Percentiles rank a stretch among this genome's conserved stretches.
Conservation (phyloP, 2,113 vertebrate genomes). For the Protomyctophum bolini region DNA sequence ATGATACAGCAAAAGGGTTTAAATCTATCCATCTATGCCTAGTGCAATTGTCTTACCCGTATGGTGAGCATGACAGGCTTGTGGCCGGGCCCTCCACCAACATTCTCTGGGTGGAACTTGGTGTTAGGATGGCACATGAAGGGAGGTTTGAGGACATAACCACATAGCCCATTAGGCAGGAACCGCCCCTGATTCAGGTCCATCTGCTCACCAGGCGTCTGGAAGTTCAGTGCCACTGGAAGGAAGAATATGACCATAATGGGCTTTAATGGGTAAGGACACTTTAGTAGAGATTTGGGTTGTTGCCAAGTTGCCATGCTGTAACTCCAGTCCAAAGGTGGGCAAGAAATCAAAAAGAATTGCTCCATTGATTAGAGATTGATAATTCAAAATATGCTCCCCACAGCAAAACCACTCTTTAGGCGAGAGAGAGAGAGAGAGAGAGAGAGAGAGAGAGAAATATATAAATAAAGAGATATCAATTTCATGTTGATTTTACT, state of each 20-base stretch:
- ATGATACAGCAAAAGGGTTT: no score
- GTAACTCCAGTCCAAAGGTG: no score
- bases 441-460: no score
- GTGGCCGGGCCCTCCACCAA: constrained; percentile 76
- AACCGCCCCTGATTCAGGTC: constrained; percentile 92
- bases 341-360: no score
- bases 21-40: no score
- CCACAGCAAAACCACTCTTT: no score
- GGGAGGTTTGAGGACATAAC: constrained; percentile 87
- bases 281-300: neutral
- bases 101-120: constrained; percentile 83
- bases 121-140: constrained; percentile 77
- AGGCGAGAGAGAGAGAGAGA: no score
- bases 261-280: neutral
- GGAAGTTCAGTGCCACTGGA: constrained; percentile 95
- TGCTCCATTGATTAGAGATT: no score
- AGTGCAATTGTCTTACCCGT: constrained; percentile 64
- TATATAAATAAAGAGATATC: no score
- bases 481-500: no score
- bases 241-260: constrained; percentile 11
- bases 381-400: no score
- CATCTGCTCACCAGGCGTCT: constrained; percentile 92
- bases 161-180: constrained; percentile 85
- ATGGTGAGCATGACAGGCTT: constrained; percentile 78
- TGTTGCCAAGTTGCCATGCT: neutral